Conservation (phyloP, 2,888 invertebrate genomes). For the Thecophora atra region DNA sequence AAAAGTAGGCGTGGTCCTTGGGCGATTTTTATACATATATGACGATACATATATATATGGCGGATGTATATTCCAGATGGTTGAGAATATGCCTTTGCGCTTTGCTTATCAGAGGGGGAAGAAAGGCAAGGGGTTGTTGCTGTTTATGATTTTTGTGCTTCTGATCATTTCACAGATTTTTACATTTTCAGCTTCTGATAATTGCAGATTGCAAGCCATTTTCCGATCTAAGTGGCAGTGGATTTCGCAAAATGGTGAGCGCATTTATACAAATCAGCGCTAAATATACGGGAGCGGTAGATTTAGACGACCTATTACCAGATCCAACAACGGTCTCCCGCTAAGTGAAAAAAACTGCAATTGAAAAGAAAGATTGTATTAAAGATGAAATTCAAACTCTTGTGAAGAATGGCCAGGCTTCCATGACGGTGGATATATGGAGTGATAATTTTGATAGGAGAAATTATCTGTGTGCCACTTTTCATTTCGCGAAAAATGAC, state of each 20-base stretch:
- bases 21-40: too few species aligned
- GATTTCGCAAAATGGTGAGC: slow-evolving; percentile 32
- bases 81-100: too few species aligned
- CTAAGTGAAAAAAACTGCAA: too few species aligned
- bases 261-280: slow-evolving; percentile 45
- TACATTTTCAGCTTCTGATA: too few species aligned
- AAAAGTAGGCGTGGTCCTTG: too few species aligned
- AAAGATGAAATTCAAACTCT: slow-evolving; percentile 34
- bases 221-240: slow-evolving; percentile 20
- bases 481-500: slow-evolving; percentile 43
- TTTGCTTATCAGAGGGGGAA: too few species aligned
- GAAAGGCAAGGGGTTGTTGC: too few species aligned
- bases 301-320: slow-evolving; percentile 41
- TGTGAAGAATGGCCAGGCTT: slow-evolving; percentile 38
- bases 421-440: slow-evolving; percentile 44
- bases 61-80: too few species aligned
- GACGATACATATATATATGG: too few species aligned
- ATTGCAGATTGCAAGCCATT: slow-evolving; percentile 36
- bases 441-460: slow-evolving; percentile 43
- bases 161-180: too few species aligned
- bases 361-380: slow-evolving; percentile 38
- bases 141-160: too few species aligned
- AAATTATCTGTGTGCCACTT: slow-evolving; percentile 43
- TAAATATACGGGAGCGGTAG: slow-evolving; percentile 40
- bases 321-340: too few species aligned